Base-by-base conservation (phyloP, 2,888 invertebrate species). In the Diarsia dahlii region DNA sequence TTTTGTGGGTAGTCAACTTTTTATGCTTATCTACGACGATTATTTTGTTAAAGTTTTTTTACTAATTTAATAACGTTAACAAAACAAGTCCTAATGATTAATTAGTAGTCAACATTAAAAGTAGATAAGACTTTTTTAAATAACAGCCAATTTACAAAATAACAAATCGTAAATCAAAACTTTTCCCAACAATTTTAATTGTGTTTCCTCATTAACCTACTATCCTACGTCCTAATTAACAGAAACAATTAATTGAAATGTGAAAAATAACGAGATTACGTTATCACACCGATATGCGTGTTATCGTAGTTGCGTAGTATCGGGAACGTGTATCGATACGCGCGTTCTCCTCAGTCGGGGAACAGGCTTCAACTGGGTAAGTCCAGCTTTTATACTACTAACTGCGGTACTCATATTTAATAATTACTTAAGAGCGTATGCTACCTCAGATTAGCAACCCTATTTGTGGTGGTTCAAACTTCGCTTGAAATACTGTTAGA, bases 161-260 rank as follows among this genome's bases (percentile, higher is more conserved):
- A 54, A 52, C n/a, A 18, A 73, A 28, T 54, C 13, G 20, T 28
- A 73, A 62, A 80, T 56, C 23, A 58, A 28, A 62, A 66, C 28
- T 34, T 23, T 48, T 48, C 23, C 48, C 5, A 70, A 58, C 23
- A 0, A 13, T 48, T 52, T n/a, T 65, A 62, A 73, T 65, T 23
- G 39, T 39, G 65, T 74, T 20, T 23, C n/a, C 34, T 84, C 15
- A 71, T 69, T 71, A 80, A 28, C 66, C 4, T 5, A 18, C 9
- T 69, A 46, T 58, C 34, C n/a, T 12, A 56, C 84, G 65, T 18
- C 39, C 15, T 50, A 63, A 71, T 74, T 66, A 83, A 74, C 52
- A 34, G 12, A 15, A 54, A 60, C 34, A 52, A 84, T 84, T 74
- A 63, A 81, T 83, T 77, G 63, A 58, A 84, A 84, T 23, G 6